These are phyloP conservation scores for Dolichoris vasculosae DNA, from an alignment of 1,140 invertebrate genomes.

Conservation along the genomic window DNA sequence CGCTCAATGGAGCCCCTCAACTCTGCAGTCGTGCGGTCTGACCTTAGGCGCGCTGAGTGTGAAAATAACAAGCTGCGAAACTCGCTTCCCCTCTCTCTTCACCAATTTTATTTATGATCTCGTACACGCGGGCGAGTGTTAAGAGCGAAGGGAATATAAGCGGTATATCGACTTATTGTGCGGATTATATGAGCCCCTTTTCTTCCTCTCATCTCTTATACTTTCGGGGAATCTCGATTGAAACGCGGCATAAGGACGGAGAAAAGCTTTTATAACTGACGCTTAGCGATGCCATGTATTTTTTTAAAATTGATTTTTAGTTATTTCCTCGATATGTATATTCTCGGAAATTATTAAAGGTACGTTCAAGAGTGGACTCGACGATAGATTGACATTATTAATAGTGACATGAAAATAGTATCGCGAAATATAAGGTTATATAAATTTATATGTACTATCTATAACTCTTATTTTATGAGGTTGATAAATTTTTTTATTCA, in stretches of 20 bases:
- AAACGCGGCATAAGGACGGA: background rate
- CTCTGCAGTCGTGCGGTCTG: conserved; percentile 45
- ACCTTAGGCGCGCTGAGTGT: conserved; percentile 56
- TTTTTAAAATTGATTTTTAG: background rate
- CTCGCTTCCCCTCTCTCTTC: conserved; percentile 24
- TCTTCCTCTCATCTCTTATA: background rate
- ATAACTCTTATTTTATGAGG: no score
- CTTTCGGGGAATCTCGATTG: conserved; percentile 21
- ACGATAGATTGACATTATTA: no score
- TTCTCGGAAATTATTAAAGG: background rate
- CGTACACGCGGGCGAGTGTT: background rate
- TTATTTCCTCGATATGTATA: background rate
- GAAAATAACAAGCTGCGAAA: conserved; percentile 67
- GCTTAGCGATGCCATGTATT: background rate
- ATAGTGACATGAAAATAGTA: no score
- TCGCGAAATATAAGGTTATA: no score
- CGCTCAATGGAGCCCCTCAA: conserved; percentile 28
- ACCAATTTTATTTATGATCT: conserved; percentile 61
- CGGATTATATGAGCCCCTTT: conserved; percentile 29
- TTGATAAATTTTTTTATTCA: no score
- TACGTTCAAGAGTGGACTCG: no score
- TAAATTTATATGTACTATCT: no score
- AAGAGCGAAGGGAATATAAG: conserved; percentile 41
- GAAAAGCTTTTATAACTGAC: background rate
- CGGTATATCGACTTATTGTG: conserved; percentile 51